Base-by-base conservation (phyloP, 2,797 vertebrate genomes). In the Halcyon badia region DNA sequence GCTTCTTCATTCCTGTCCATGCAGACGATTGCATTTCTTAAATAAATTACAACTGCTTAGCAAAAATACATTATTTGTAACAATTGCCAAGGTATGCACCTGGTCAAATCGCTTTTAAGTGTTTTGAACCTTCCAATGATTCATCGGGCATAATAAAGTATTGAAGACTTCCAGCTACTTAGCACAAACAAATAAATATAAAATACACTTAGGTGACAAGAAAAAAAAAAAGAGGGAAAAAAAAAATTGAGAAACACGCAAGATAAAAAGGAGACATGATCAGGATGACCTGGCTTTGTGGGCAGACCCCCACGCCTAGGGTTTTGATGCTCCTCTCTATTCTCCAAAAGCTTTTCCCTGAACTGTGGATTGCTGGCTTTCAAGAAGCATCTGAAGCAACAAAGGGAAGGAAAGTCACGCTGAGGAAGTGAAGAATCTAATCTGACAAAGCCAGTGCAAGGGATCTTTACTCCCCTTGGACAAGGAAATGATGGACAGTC, bases 1-100 rank as follows among this genome's bases (percentile, higher is more conserved):
- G 76, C 80, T 57, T 94, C 49, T 91, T 96, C 62, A 96, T 95
- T 97, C 85, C 90, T 94, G 94, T 64, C 57, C 81, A 86, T 66
- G 49, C n/a, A 91, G 51, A 68, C 51, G 8, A 83, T 21, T 44
- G 58, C 15, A n/a, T 11, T 60, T 35, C n/a, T 60, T 81, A 66
- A 68, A 35, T 18, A 71, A 54, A 37, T 62, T 51, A 75, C 28
- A 81, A 54, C 39, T 6, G 5, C 52, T 83, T 30, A 56, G 37
- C 4, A 73, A 75, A 52, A 81, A 1, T 20, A 41, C 8, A 24
- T 48, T 44, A 22, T 73, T 82, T 85, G 31, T 65, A 76, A 85
- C 28, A 39, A 69, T 10, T 13, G 3, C 51, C 39, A 72, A 41
- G 49, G 37, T 11, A 58, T 41, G 35, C 15, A 62, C 14, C 51